These are phyloP conservation scores for Plagodis pulveraria DNA, from an alignment of 2,888 invertebrate genomes.

Conservation along the genomic window DNA sequence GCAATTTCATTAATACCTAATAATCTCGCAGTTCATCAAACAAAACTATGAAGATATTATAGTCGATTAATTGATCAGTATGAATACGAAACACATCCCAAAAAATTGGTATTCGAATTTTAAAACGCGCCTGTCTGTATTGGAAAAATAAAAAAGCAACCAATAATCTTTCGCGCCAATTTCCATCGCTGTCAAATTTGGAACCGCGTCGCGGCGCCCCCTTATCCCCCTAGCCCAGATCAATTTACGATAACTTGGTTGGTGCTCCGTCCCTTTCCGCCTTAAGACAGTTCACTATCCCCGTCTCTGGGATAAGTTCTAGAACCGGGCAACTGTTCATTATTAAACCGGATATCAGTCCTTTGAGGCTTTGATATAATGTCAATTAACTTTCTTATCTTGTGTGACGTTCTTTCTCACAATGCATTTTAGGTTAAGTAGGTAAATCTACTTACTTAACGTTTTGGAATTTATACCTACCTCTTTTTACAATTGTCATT, in stretches of 20 bases:
- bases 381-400: conserved; percentile 26
- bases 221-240: conserved; percentile 69
- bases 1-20: conserved; percentile 3
- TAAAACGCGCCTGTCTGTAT: conserved; percentile 19
- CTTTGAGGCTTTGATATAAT: conserved; percentile 25
- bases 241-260: conserved; percentile 83
- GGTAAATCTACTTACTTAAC: too few relatives aligned
- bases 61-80: too few relatives aligned
- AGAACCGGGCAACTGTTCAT: conserved; percentile 67
- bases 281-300: conserved; percentile 77
- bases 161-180: conserved; percentile 84
- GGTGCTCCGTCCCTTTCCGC: conserved; percentile 79
- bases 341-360: conserved; percentile 55
- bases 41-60: too few relatives aligned
- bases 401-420: too few relatives aligned
- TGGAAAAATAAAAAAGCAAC: conserved; percentile 52
- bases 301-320: conserved; percentile 79
- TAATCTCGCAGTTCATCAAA: too few relatives aligned
- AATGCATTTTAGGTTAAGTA: too few relatives aligned
- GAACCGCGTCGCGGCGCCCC: conserved; percentile 59
- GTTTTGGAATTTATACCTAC: too few relatives aligned
- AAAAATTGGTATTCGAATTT: conserved; percentile 30
- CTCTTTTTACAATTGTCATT: too few relatives aligned
- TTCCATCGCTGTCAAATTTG: conserved; percentile 85
- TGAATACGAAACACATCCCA: too few relatives aligned